Base-by-base conservation (phyloP, 2,888 invertebrate genomes). In the Loripinus fragilis region DNA sequence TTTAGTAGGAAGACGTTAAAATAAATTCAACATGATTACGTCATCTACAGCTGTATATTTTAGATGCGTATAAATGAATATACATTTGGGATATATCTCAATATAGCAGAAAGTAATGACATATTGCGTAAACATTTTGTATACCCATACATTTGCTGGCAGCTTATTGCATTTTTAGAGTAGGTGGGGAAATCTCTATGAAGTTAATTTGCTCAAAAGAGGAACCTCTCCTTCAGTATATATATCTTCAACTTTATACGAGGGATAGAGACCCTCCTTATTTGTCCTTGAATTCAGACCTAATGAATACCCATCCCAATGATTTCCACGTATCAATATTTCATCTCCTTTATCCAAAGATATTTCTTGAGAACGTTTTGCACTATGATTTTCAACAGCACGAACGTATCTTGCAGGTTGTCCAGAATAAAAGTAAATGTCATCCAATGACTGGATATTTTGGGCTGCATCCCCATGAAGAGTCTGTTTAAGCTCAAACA, bases 281-380 rank as follows among this genome's bases (percentile, higher is more conserved):
- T 20, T 12, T 1, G 7, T 33, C 3, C 17, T 33, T 17, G 10
- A 3, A 30, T 33, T 17, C 5, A 28, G 5, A 20, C 30, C 60
- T 33, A 60, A 60, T 7, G 33, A 30, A 60, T 33, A 60, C 8
- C 60, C 60, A 33, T 60, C 60, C 60, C 60, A 60, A 33, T 60
- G 60, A 23, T 60, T 60, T 5, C 60, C 60, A 2, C 12, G 33
- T 3, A 60, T 17, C 20, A 3, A 2, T 17, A 60, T 3, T 7
- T 28, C 60, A 17, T 60, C 60, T 20, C 60, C 60, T 15, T 2
- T 7, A 20, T 33, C 8, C 5, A 60, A 30, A 7, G 25, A 8
- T 60, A 60, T 30, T 23, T 60, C 60, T 20, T 12, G 5, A 25
- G 25, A 12, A 10, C 60, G 12, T 17, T 2, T 30, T 33, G 30